Conservation (phyloP, 2,888 invertebrate genomes). For the Scaptomyza flava region DNA sequence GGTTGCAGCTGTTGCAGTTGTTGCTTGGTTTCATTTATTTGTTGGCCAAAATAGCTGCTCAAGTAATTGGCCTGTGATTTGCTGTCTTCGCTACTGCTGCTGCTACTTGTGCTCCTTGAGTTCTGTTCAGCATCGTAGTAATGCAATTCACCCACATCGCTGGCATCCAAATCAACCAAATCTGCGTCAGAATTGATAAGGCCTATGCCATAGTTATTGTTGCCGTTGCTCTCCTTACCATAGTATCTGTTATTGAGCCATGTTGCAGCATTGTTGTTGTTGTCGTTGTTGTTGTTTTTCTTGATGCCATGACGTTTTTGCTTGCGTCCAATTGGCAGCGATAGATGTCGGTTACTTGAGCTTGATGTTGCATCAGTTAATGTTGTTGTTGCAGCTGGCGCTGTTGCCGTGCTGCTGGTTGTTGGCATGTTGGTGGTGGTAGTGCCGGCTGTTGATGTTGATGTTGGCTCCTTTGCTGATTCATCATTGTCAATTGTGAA, state of each 20-base stretch:
- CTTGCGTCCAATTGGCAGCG: constrained; percentile 43
- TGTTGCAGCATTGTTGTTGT: neutral
- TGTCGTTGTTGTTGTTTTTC: constrained; percentile 5
- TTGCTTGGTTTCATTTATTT: constrained; percentile 27
- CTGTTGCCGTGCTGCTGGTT: constrained; percentile 8
- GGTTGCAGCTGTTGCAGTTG: neutral
- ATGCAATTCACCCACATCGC: constrained; percentile 55
- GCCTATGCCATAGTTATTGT: constrained; percentile 31
- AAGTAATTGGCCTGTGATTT: constrained; percentile 53
- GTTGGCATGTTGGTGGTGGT: neutral
- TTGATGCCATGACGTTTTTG: constrained; percentile 40
- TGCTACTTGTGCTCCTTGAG: neutral
- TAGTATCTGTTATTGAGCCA: constrained; percentile 22
- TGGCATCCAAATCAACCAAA: constrained; percentile 20
- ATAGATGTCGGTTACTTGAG: constrained; percentile 19
- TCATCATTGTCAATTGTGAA: constrained; percentile 66
- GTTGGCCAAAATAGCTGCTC: constrained; percentile 29
- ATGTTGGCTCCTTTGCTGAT: constrained; percentile 40
- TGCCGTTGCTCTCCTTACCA: constrained; percentile 27
- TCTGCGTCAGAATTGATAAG: constrained; percentile 31
- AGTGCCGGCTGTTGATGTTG: constrained; percentile 2
- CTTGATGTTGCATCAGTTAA: constrained; percentile 3
- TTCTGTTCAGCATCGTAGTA: constrained; percentile 41
- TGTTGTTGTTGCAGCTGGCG: constrained; percentile 11
- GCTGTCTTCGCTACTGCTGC: constrained; percentile 7